Percentiles rank a stretch among this genome's conserved stretches.
phyloP scores from a whole-genome alignment of 1,140 invertebrate genomes.

The Pseudomyrmex concolor region DNA sequence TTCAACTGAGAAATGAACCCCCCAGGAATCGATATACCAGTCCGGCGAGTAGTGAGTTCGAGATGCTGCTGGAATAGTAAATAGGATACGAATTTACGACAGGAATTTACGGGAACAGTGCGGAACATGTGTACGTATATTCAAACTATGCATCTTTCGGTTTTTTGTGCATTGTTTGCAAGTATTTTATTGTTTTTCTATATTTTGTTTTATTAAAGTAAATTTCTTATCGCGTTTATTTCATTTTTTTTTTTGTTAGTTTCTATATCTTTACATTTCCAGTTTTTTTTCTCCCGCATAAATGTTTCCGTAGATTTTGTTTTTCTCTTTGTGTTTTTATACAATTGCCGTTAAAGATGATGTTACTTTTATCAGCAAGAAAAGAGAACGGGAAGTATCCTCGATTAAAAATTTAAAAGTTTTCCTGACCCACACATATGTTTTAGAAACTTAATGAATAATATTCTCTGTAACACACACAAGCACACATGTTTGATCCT shows the following conservation, averaged over 20 bases:
- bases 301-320: no score
- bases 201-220: no score
- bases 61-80: conserved; percentile 56
- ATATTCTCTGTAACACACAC: not conserved
- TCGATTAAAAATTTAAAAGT: conserved; percentile 14
- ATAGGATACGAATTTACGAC: conserved; percentile 43
- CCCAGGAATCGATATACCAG: conserved; percentile 50
- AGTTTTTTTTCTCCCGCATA: no score
- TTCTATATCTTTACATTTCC: no score
- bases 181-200: no score
- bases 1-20: conserved; percentile 62
- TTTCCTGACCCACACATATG: not conserved
- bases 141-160: not conserved
- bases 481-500: not conserved
- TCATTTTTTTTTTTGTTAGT: no score
- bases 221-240: no score
- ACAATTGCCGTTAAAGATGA: no score
- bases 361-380: no score
- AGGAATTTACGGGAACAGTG: not conserved
- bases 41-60: conserved; percentile 42
- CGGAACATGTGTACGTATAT: conserved; percentile 3
- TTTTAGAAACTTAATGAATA: not conserved
- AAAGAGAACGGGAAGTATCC: no score
- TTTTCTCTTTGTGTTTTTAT: no score
- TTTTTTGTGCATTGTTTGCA: not conserved